Conservation (phyloP, 2,888 invertebrate species). For the Achlya flavicornis region DNA sequence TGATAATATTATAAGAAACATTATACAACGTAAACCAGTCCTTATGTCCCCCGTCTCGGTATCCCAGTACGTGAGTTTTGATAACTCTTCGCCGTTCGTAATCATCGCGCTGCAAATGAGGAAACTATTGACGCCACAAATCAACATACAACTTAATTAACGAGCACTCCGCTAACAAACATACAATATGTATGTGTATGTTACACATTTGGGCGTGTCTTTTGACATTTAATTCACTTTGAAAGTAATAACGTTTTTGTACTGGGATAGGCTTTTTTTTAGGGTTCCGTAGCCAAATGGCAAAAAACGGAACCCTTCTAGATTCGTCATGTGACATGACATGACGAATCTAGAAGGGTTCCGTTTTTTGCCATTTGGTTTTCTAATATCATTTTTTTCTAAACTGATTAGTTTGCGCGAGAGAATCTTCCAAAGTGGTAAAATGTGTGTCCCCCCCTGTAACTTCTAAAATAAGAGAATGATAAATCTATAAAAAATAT, state of each 20-base stretch:
- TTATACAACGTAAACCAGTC: constrained; percentile 10
- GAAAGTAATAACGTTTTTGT: neutral
- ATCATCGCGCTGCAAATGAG: constrained; percentile 55
- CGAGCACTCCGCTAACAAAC: neutral
- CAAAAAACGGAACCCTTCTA: too few species aligned
- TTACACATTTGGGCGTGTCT: neutral
- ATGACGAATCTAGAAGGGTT: too few species aligned
- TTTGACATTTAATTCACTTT: neutral
- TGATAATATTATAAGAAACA: neutral
- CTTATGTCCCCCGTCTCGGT: constrained; percentile 25
- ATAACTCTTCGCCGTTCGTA: constrained; percentile 46
- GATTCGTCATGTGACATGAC: too few species aligned
- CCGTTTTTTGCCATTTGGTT: too few species aligned
- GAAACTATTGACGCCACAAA: constrained; percentile 49
- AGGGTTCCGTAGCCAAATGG: too few species aligned
- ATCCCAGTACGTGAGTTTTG: constrained; percentile 47
- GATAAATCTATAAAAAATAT: too few species aligned
- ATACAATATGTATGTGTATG: neutral
- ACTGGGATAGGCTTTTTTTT: too few species aligned
- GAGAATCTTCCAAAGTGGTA: too few species aligned
- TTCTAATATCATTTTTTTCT: too few species aligned
- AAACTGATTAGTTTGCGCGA: too few species aligned
- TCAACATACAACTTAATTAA: constrained; percentile 13
- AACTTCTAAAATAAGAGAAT: too few species aligned
- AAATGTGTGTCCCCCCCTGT: too few species aligned